A percentile compares a stretch with the other conserved stretches of the same genome.
These are phyloP conservation scores for Choloepus didactylus DNA, from an alignment of 2,797 vertebrate species.

Conservation along the genomic window DNA sequence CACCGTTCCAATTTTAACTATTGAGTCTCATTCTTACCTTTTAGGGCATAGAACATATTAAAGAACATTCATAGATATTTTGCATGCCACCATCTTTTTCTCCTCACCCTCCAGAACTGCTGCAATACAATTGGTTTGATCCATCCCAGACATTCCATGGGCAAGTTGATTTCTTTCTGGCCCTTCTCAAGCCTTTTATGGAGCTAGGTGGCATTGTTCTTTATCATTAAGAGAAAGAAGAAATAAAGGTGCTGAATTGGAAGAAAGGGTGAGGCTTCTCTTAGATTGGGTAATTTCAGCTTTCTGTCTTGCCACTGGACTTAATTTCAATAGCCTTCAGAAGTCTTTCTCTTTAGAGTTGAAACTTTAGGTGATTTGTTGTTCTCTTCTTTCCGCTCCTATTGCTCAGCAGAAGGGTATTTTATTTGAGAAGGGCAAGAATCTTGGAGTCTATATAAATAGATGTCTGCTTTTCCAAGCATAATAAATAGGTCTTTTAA, in stretches of 20 bases:
- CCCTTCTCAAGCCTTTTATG: conserved; percentile 41
- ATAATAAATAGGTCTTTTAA: conserved; percentile 58
- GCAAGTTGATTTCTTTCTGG: conserved; percentile 48
- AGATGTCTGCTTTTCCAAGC: neutral
- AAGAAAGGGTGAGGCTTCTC: neutral
- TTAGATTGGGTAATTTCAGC: conserved; percentile 33
- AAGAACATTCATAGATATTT: conserved; percentile 8
- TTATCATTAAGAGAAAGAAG: conserved; percentile 23
- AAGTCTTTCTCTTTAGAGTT: conserved; percentile 41
- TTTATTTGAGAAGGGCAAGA: conserved; percentile 60
- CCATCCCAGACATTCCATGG: neutral
- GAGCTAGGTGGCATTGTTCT: neutral
- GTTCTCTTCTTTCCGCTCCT: conserved; percentile 1
- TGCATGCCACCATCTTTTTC: neutral
- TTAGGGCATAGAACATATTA: neutral
- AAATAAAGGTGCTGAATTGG: conserved; percentile 27
- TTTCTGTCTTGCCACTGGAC: conserved; percentile 24
- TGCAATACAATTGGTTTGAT: neutral
- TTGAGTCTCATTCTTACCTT: neutral
- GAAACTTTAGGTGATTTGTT: neutral
- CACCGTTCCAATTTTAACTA: conserved; percentile 23
- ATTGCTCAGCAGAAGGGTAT: neutral
- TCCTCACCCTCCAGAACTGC: neutral
- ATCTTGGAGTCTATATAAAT: conserved; percentile 13
- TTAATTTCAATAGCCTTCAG: neutral